Base-by-base conservation (phyloP, 2,113 vertebrate genomes). In the Lepidothrix coronata region DNA sequence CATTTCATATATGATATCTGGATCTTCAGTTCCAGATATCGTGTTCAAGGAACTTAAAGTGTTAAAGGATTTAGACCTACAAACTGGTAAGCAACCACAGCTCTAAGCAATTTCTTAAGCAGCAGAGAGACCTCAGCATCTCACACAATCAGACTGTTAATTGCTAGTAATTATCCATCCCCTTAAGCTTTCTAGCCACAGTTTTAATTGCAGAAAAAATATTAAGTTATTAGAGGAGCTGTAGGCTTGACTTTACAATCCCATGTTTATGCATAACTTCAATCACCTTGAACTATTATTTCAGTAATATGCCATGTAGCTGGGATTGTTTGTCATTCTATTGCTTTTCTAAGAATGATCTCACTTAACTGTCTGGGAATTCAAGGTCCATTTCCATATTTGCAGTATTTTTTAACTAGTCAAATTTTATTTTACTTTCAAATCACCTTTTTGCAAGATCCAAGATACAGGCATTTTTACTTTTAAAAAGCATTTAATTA, bases 191-290 rank as follows among this genome's bases (percentile, higher is more conserved):
- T 89, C 81, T 63, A 91, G 41, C 46, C 63, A 55, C 67, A 90
- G 83, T 76, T 91, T 94, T 93, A 93, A 93, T 76, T 85, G 88
- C 55, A 83, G 63, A 94, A 94, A 95, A 96, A 85, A 79, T 48
- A 91, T 12, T 49, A 87, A 86, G n/a, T 81, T 85, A 62, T 71
- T 95, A 91, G 70, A 79, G 55, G 13, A 93, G 51, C 55, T 58
- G 30, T 37, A 85, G 81, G 76, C 58, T 65, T 93, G 72, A 83
- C 59, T 88, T 96, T 77, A 83, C 48, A 59, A 70, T 67, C 14
- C 24, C 22, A 2, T 66, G 91, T 70, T 94, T 80, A 85, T 83
- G 63, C 46, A 12, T 89, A 83, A 83, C 33, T 79, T 79, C 57
- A 93, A 51, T 51, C 51, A 77, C 63, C 63, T 73, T 48, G 25